Conservation (phyloP, 2,888 invertebrate genomes). For the Caenorhabditis uteleia region DNA sequence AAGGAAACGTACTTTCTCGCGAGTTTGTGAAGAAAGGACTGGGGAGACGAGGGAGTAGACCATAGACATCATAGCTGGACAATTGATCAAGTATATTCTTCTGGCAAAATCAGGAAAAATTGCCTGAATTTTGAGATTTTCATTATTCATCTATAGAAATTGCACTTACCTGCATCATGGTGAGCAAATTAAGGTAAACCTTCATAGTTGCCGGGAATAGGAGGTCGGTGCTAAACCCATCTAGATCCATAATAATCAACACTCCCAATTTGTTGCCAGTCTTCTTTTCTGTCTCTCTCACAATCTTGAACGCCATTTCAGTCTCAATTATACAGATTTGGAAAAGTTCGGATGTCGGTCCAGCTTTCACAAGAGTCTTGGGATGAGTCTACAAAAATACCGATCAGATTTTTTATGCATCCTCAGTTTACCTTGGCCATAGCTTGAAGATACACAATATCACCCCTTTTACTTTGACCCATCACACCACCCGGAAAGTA, state of each 20-base stretch:
- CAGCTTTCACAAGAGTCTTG: constrained; percentile 55
- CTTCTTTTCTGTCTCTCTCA: constrained; percentile 35
- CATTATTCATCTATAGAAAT: neutral
- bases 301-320: constrained; percentile 52
- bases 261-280: constrained; percentile 54
- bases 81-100: constrained; percentile 48
- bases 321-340: constrained; percentile 55
- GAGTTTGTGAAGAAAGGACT: constrained; percentile 49
- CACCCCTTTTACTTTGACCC: constrained; percentile 44
- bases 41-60: constrained; percentile 53
- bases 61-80: constrained; percentile 48
- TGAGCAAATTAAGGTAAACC: constrained; percentile 58
- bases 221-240: constrained; percentile 62
- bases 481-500: constrained; percentile 63
- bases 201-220: constrained; percentile 57
- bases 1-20: constrained; percentile 49
- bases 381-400: too few species aligned
- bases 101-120: constrained; percentile 54
- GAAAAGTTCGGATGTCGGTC: constrained; percentile 55
- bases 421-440: too few species aligned
- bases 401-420: too few species aligned
- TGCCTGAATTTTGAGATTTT: constrained; percentile 40
- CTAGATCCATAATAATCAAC: constrained; percentile 62
- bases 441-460: constrained; percentile 49
- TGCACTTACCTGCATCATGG: constrained; percentile 49